Evolutionary conservation across 2,797 vertebrate genomes (phyloP).

Genomic region (Philypnodon macrostomus): DNA sequence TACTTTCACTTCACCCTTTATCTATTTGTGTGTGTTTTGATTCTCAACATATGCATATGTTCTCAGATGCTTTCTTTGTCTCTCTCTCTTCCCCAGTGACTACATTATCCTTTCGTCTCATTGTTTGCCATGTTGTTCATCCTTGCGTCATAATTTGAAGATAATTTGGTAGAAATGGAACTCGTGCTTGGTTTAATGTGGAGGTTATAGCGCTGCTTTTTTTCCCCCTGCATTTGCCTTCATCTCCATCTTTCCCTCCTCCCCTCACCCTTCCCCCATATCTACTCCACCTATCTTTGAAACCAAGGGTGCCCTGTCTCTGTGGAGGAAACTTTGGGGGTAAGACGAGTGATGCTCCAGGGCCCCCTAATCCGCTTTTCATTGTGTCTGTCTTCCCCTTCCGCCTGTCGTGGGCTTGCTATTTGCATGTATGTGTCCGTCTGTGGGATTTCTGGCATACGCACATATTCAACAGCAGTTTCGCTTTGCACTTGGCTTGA

Average conservation of each 20-base stretch:
- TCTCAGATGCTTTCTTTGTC: slow-evolving; percentile 32
- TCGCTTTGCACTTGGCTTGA: slow-evolving; percentile 68
- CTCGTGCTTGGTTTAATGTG: slow-evolving; percentile 5
- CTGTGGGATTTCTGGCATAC: slow-evolving; percentile 50
- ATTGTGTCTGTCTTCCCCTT: slow-evolving; percentile 20
- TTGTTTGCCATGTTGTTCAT: slow-evolving; percentile 18
- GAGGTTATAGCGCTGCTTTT: slow-evolving; percentile 32
- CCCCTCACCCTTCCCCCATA: slow-evolving; percentile 19
- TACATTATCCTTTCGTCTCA: slow-evolving; percentile 11
- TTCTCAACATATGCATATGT: slow-evolving; percentile 41
- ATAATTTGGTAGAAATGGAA: slow-evolving; percentile 47
- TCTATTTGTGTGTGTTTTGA: slow-evolving; percentile 42
- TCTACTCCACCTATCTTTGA: slow-evolving; percentile 9
- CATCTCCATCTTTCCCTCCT: slow-evolving; percentile 27
- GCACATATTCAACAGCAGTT: slow-evolving; percentile 49
- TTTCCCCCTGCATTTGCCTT: slow-evolving; percentile 32
- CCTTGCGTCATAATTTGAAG: slow-evolving; percentile 33
- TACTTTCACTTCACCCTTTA: slow-evolving; percentile 32
- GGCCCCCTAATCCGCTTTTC: slow-evolving; percentile 57
- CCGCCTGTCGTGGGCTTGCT: slow-evolving; percentile 44
- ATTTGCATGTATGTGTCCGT: slow-evolving; percentile 66
- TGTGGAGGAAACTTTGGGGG: slow-evolving; percentile 32
- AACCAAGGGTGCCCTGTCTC: slow-evolving; percentile 47
- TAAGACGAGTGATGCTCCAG: slow-evolving; percentile 64
- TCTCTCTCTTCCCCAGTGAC: slow-evolving; percentile 31